Evolutionary conservation across 2,888 invertebrate species (phyloP).

Genomic region (Catocala nupta): DNA sequence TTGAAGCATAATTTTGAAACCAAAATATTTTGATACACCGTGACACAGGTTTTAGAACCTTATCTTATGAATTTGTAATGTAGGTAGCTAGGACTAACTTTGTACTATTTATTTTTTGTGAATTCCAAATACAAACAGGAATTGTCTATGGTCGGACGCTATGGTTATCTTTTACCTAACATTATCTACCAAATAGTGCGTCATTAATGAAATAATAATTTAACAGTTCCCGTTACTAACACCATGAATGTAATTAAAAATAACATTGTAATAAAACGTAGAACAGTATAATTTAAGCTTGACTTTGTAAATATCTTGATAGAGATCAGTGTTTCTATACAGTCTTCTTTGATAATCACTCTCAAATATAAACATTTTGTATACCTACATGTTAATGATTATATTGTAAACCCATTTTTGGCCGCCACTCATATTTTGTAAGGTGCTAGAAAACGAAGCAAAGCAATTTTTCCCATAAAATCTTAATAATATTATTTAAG

Average conservation of each 20-base stretch:
- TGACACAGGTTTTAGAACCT: neutral
- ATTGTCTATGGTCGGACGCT: slow-evolving; percentile 7
- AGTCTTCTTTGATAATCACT: slow-evolving; percentile 78
- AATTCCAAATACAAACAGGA: slow-evolving; percentile 13
- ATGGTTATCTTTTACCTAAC: slow-evolving; percentile 32
- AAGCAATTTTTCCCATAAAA: slow-evolving; percentile 35
- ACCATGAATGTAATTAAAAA: slow-evolving; percentile 52
- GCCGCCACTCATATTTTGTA: slow-evolving; percentile 56
- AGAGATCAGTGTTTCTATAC: slow-evolving; percentile 80
- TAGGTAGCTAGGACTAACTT: slow-evolving; percentile 11
- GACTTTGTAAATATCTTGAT: slow-evolving; percentile 80
- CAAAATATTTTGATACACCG: neutral
- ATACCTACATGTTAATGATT: slow-evolving; percentile 65
- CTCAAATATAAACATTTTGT: slow-evolving; percentile 78
- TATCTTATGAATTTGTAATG: neutral
- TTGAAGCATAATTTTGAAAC: neutral
- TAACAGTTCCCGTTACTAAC: slow-evolving; percentile 36
- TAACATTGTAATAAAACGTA: slow-evolving; percentile 57
- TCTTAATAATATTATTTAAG: slow-evolving; percentile 45
- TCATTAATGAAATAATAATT: slow-evolving; percentile 32
- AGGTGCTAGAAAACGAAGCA: slow-evolving; percentile 70
- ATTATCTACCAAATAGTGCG: slow-evolving; percentile 35
- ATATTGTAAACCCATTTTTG: slow-evolving; percentile 43
- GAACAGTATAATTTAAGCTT: slow-evolving; percentile 76
- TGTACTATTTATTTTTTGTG: slow-evolving; percentile 8